Base-by-base conservation (phyloP, 2,113 vertebrate species). In the Brachyhypopomus gauderio region DNA sequence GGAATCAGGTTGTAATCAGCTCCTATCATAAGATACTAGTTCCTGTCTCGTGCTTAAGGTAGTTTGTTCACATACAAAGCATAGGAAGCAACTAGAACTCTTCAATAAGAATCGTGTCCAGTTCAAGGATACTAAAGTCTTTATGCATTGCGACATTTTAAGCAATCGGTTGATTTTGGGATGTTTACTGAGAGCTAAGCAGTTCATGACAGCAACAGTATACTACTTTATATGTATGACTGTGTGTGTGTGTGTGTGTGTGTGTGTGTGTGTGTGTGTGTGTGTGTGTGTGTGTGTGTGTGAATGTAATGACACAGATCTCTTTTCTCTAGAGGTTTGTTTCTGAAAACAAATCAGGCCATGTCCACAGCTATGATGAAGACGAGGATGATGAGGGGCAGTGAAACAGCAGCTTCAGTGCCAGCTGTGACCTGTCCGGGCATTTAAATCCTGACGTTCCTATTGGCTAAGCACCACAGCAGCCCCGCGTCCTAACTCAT, bases 291-390 rank as follows among this genome's bases (percentile, higher is more conserved):
- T 60, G 56, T 59, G 30, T 59, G 5, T 80, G 59, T 66, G 60
- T 59, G 62, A 79, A 30, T 73, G 41, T 25, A 34, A 48, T 70
- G 38, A 80, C 48, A 59, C 12, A 80, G 14, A 55, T 75, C 60
- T 58, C 38, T 12, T 72, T 74, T 11, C 67, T 67, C 56, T 55
- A 20, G 56, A 72, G 83, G 45, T 59, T 41, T 41, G 22, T 30
- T 77, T 58, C 67, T 72, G 83, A 64, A 80, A 66, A 80, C 36
- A 84, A 80, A 73, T 41, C 59, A 81, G 83, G 45, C 48, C 48
- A 11, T 79, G 59, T 77, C 73, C 59, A 67, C 36, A 66, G n/a
- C 69, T 52, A 56, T 38, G 19, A 64, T 77, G 41, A 80, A 55
- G 41, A 48, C 38, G 19, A 80, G 55, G 41, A 48, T 55, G 19